phyloP scores from a whole-genome alignment of 1,140 invertebrate genomes.

The Callitettix versicolor region DNA sequence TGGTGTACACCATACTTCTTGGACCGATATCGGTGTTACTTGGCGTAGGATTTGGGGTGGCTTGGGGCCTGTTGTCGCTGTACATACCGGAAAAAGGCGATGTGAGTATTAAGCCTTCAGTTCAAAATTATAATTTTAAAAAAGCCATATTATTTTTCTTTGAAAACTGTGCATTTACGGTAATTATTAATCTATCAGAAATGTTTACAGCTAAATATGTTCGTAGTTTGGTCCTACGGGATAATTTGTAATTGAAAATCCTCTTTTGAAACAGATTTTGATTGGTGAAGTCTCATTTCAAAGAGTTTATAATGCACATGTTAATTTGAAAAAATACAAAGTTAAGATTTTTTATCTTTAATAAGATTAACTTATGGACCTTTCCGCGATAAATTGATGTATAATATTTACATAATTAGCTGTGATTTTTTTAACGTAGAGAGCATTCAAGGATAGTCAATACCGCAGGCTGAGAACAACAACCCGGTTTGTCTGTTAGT shows the following conservation, averaged over 20 bases:
- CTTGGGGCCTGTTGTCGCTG: constrained; percentile 62
- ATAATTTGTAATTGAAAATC: neutral
- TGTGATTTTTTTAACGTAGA: too few species aligned
- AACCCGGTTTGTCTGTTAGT: too few species aligned
- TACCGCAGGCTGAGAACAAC: too few species aligned
- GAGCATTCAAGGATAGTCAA: too few species aligned
- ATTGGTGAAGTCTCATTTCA: neutral
- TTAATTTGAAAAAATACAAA: too few species aligned
- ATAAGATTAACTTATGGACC: too few species aligned
- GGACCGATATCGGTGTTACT: constrained; percentile 67
- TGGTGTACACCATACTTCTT: constrained; percentile 35
- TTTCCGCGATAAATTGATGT: too few species aligned
- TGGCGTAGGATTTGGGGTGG: constrained; percentile 59
- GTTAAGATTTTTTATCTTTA: too few species aligned
- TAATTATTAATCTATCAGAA: neutral
- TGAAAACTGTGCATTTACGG: neutral
- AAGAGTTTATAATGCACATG: too few species aligned
- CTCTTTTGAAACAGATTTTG: neutral
- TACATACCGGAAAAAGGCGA: constrained; percentile 67
- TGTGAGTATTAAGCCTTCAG: constrained; percentile 32
- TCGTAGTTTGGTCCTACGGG: neutral
- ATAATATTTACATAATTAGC: too few species aligned
- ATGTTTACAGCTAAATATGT: neutral
- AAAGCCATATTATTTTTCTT: neutral
- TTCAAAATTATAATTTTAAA: neutral